phyloP scores from a whole-genome alignment of 1,140 invertebrate species.

The Drosophila lacertosa region DNA sequence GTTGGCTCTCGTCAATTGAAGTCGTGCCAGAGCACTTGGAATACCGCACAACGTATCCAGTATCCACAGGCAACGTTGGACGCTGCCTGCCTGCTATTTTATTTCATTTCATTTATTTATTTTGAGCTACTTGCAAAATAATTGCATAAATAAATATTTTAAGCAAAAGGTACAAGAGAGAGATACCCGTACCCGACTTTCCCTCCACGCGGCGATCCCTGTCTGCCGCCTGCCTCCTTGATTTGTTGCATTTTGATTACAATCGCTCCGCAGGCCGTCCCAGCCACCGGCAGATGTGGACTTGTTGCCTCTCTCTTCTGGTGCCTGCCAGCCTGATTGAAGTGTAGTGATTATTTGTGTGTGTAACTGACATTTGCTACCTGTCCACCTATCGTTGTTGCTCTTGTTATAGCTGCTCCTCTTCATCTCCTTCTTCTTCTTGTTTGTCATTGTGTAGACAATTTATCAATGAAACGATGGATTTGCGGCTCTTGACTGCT shows the following conservation, averaged over 20 bases:
- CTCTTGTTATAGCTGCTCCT: slow-evolving; percentile 14
- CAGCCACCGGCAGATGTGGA: slow-evolving; percentile 55
- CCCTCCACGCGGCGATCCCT: slow-evolving; percentile 3
- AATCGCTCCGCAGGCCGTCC: slow-evolving; percentile 63
- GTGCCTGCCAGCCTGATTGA: slow-evolving; percentile 50
- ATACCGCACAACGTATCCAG: slow-evolving; percentile 12
- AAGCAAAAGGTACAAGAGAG: slow-evolving; percentile 73
- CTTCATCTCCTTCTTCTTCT: too few species aligned
- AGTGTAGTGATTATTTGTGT: slow-evolving; percentile 65
- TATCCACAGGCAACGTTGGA: slow-evolving; percentile 3
- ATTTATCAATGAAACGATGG: slow-evolving; percentile 81
- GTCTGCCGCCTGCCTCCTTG: slow-evolving; percentile 53
- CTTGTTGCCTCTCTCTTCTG: background rate
- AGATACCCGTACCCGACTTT: too few species aligned
- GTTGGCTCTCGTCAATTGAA: slow-evolving; percentile 70
- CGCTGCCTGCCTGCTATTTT: slow-evolving; percentile 63
- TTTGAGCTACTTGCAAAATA: slow-evolving; percentile 84
- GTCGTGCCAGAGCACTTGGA: slow-evolving; percentile 70
- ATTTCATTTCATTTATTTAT: slow-evolving; percentile 84
- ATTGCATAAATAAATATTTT: slow-evolving; percentile 84
- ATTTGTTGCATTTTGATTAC: slow-evolving; percentile 83
- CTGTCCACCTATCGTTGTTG: slow-evolving; percentile 26
- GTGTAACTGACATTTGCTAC: slow-evolving; percentile 32
- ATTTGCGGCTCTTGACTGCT: slow-evolving; percentile 37
- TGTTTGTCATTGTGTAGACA: slow-evolving; percentile 39